These are phyloP conservation scores for Paedocypris sp. DNA, from an alignment of 2,113 vertebrate genomes.

Conservation along the genomic window DNA sequence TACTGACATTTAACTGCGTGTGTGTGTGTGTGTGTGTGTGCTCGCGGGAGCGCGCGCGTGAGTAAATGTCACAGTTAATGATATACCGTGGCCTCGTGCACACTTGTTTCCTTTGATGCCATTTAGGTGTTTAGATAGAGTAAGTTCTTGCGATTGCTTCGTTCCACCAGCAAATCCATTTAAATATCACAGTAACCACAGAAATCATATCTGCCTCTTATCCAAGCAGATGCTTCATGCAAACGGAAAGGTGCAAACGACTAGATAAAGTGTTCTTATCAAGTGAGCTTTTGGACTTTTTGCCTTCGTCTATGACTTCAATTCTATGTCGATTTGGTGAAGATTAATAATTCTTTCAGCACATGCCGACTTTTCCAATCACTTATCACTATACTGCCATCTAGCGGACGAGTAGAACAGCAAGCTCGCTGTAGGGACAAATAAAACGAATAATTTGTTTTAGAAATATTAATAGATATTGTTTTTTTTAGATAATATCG, in stretches of 20 bases:
- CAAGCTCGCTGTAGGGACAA: too few species aligned
- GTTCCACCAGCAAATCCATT: neutral
- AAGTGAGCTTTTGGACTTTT: neutral
- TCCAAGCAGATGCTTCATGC: neutral
- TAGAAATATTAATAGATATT: too few species aligned
- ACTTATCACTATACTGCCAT: conserved; percentile 21
- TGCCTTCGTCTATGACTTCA: neutral
- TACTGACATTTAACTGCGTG: conserved; percentile 1
- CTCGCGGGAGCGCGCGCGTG: neutral
- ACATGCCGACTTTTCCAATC: neutral
- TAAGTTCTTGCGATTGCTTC: neutral
- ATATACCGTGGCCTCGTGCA: neutral
- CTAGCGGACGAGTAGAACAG: too few species aligned
- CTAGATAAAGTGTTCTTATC: neutral
- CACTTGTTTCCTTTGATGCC: neutral
- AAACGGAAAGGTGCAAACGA: neutral
- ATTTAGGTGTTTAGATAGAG: neutral
- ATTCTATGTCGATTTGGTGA: neutral
- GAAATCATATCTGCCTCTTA: neutral
- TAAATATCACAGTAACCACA: neutral
- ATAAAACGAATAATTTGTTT: neutral
- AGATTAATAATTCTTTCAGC: neutral
- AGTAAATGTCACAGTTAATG: conserved; percentile 1
- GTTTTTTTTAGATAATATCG: too few species aligned
- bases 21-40: too few species aligned